A percentile compares a stretch with the other conserved stretches of the same genome.
Conservation (phyloP, 2,888 invertebrate species). For the Podotricha telesiphe region DNA sequence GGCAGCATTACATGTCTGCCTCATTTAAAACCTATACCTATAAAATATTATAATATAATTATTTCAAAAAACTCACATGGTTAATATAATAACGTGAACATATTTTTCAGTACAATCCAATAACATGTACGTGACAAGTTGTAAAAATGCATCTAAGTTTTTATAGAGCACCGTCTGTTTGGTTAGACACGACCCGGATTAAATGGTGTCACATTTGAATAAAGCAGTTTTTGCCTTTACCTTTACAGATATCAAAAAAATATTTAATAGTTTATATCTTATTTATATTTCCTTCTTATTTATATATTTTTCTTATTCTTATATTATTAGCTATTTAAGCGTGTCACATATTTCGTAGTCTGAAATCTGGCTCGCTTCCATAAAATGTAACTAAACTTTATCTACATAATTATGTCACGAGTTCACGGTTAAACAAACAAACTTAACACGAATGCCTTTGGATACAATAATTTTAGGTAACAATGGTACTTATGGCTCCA, state of each 20-base stretch:
- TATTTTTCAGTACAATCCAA: background rate
- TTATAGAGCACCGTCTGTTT: slow-evolving; percentile 29
- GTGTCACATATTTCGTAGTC: slow-evolving; percentile 45
- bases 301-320: slow-evolving; percentile 32
- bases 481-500: background rate
- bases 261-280: too few species aligned
- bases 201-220: slow-evolving; percentile 34
- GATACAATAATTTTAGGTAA: background rate
- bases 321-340: slow-evolving; percentile 37
- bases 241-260: background rate
- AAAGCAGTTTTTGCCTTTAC: slow-evolving; percentile 27
- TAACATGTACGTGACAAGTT: slow-evolving; percentile 11
- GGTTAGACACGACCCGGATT: slow-evolving; percentile 34
- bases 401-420: slow-evolving; percentile 30
- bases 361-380: slow-evolving; percentile 45
- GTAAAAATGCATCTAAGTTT: slow-evolving; percentile 25
- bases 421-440: slow-evolving; percentile 25
- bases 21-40: too few species aligned
- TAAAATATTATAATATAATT: too few species aligned
- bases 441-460: slow-evolving; percentile 3
- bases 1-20: too few species aligned
- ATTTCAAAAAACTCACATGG: too few species aligned
- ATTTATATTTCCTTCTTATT: too few species aligned
- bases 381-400: slow-evolving; percentile 39
- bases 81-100: background rate